Percentiles rank a stretch among this genome's conserved stretches.
phyloP scores from a whole-genome alignment of 2,888 invertebrate species.

The Pachydiplax longipennis region DNA sequence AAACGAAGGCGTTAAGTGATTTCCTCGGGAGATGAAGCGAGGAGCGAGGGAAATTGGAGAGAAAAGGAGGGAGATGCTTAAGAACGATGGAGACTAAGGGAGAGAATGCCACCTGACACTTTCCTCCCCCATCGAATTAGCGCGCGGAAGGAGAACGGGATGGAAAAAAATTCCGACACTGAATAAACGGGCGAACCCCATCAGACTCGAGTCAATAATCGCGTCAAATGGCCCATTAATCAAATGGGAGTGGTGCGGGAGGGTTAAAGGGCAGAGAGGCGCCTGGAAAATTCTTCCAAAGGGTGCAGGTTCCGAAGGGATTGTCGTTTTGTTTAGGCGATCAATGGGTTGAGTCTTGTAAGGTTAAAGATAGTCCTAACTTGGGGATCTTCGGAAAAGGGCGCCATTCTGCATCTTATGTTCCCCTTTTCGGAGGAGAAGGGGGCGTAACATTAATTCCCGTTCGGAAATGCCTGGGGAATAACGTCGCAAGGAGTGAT shows the following conservation, averaged over 20 bases:
- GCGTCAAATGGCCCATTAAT: constrained; percentile 43
- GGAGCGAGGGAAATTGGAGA: constrained; percentile 3
- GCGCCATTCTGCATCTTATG: constrained; percentile 17
- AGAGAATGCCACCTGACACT: constrained; percentile 30
- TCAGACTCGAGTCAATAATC: constrained; percentile 40
- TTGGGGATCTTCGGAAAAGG: constrained; percentile 3
- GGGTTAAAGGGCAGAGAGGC: background rate
- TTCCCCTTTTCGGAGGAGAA: background rate
- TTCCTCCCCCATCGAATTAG: constrained; percentile 33
- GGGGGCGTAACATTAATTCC: constrained; percentile 11
- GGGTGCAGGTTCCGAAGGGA: background rate
- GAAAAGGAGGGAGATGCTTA: background rate
- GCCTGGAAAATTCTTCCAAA: background rate
- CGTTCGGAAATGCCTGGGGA: constrained; percentile 20
- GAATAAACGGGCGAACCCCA: constrained; percentile 42
- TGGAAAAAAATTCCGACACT: constrained; percentile 16
- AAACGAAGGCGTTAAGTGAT: constrained; percentile 31
- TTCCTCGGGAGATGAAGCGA: constrained; percentile 33
- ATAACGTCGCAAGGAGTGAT: background rate
- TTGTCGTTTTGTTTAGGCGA: constrained; percentile 21
- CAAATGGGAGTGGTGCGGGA: background rate
- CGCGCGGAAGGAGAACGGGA: constrained; percentile 4
- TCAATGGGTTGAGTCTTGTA: background rate
- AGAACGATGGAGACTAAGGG: background rate
- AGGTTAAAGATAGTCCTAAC: background rate